Percentiles rank a stretch among this genome's conserved stretches.
Conservation (phyloP, 2,888 invertebrate genomes). For the Oscheius sp. region DNA sequence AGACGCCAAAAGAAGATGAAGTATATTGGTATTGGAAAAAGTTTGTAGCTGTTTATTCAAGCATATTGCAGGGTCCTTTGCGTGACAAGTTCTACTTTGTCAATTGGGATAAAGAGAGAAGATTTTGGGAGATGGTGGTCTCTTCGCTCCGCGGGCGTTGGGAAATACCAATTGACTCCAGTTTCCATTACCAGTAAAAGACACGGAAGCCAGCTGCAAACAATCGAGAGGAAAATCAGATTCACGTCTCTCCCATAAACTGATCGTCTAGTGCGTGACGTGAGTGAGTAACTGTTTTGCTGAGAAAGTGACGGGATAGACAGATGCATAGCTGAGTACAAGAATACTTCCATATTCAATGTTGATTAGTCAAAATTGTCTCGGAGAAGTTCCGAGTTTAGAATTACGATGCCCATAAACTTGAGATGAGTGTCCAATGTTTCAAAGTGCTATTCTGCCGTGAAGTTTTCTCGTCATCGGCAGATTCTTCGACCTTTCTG, state of each 20-base stretch:
- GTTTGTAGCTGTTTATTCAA: not conserved
- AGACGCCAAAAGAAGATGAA: not conserved
- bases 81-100: not conserved
- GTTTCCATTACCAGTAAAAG: too few relatives aligned
- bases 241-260: too few relatives aligned
- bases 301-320: too few relatives aligned
- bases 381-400: slow-evolving; percentile 1
- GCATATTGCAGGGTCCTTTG: not conserved
- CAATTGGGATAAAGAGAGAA: too few relatives aligned
- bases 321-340: not conserved
- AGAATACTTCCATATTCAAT: not conserved
- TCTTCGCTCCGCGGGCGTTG: too few relatives aligned
- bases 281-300: too few relatives aligned
- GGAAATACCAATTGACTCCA: too few relatives aligned
- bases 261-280: too few relatives aligned
- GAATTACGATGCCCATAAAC: not conserved
- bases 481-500: too few relatives aligned
- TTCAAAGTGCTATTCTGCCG: slow-evolving; percentile 15
- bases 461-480: slow-evolving; percentile 1
- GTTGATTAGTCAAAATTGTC: not conserved
- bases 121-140: not conserved
- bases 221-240: too few relatives aligned
- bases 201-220: too few relatives aligned
- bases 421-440: slow-evolving; percentile 3
- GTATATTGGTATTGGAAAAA: not conserved